Conservation (phyloP, 2,888 invertebrate genomes). For the Drosophila anomalata region DNA sequence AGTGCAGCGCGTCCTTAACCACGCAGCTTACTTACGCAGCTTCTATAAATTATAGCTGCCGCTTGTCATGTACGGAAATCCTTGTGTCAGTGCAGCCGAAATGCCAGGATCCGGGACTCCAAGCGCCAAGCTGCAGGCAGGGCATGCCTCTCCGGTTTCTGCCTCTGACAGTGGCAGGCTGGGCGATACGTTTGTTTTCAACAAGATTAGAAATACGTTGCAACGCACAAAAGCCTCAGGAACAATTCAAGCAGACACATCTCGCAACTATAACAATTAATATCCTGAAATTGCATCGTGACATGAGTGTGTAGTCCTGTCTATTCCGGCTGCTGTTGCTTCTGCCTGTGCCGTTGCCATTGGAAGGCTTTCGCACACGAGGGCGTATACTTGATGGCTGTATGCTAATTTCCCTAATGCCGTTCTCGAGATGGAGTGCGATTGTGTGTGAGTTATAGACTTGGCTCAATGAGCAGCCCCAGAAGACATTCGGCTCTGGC, state of each 20-base stretch:
- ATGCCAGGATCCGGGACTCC: slow-evolving; percentile 61
- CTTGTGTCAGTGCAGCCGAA: slow-evolving; percentile 80
- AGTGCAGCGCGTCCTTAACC: slow-evolving; percentile 59
- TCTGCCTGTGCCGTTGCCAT: not conserved
- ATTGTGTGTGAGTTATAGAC: slow-evolving; percentile 66
- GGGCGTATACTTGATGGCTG: slow-evolving; percentile 71
- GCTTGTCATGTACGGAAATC: slow-evolving; percentile 82
- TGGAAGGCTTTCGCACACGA: slow-evolving; percentile 41
- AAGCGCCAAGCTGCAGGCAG: slow-evolving; percentile 46
- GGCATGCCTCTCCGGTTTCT: slow-evolving; percentile 50
- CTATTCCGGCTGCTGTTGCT: slow-evolving; percentile 35
- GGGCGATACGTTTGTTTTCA: slow-evolving; percentile 80
- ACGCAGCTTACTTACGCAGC: slow-evolving; percentile 74
- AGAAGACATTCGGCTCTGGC: slow-evolving; percentile 1
- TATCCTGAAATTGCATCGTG: slow-evolving; percentile 64
- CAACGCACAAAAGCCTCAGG: slow-evolving; percentile 73
- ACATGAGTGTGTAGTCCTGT: slow-evolving; percentile 43
- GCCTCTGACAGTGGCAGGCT: slow-evolving; percentile 63
- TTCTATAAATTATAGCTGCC: slow-evolving; percentile 81
- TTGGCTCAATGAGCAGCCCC: slow-evolving; percentile 33
- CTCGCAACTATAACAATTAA: slow-evolving; percentile 79
- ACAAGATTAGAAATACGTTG: slow-evolving; percentile 77
- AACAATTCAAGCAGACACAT: slow-evolving; percentile 78
- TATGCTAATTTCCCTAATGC: slow-evolving; percentile 64
- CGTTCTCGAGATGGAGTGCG: slow-evolving; percentile 25